A percentile compares a stretch with the other conserved stretches of the same genome.
Evolutionary conservation across 2,888 invertebrate species (phyloP).

Genomic region (Mesoligia furuncula): DNA sequence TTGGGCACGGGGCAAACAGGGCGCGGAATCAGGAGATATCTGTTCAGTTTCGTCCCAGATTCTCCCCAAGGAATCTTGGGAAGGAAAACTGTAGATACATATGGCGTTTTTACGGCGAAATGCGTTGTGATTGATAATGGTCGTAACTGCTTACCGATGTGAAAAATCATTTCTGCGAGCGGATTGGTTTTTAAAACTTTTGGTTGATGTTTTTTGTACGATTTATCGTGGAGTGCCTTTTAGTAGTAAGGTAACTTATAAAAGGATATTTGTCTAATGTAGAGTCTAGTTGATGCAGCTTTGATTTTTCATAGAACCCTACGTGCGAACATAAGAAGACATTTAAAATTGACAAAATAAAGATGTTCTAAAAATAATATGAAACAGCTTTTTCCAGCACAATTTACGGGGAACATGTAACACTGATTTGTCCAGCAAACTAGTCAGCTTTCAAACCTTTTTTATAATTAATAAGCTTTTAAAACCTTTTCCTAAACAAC

Average conservation of each 20-base stretch:
- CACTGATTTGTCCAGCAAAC: not conserved
- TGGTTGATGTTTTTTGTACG: conserved; percentile 26
- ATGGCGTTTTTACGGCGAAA: conserved; percentile 45
- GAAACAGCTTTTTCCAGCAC: not conserved
- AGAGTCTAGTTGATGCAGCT: not conserved
- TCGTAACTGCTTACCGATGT: conserved; percentile 49
- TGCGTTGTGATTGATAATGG: conserved; percentile 49
- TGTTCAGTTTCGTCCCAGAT: conserved; percentile 64
- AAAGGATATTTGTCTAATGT: not conserved
- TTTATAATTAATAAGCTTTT: not conserved
- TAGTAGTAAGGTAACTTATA: not conserved
- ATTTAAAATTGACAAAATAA: not conserved
- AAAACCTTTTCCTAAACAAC: not conserved
- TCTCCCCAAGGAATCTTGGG: conserved; percentile 59
- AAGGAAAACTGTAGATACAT: conserved; percentile 65
- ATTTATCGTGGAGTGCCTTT: not conserved
- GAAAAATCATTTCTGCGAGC: conserved; percentile 22
- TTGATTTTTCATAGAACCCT: not conserved
- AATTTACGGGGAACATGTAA: not conserved
- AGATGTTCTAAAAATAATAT: not conserved
- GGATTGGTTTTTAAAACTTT: conserved; percentile 9
- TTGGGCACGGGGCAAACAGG: conserved; percentile 62
- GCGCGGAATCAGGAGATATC: conserved; percentile 68
- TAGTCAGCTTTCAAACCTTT: not conserved
- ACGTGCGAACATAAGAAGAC: not conserved